Evolutionary conservation across 2,888 invertebrate genomes (phyloP).

Genomic region (Teleogryllus oceanicus): DNA sequence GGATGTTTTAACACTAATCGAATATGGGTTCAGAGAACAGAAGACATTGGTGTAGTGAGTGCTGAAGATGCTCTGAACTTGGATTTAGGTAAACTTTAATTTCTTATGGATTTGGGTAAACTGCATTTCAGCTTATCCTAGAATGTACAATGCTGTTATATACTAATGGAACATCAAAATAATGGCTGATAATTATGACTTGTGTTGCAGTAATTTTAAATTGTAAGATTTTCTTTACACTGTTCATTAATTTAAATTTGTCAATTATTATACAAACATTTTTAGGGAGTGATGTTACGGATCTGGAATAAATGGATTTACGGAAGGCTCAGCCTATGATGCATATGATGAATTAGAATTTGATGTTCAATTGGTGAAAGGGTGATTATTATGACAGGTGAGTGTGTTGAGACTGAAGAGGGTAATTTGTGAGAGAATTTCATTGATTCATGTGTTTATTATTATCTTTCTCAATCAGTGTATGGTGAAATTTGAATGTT

Average conservation of each 20-base stretch:
- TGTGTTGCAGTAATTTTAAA: not conserved
- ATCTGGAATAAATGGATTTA: slow-evolving; percentile 98
- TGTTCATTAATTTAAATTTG: not conserved
- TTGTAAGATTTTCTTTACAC: not conserved
- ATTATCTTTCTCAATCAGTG: too few relatives aligned
- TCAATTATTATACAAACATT: slow-evolving; percentile 31
- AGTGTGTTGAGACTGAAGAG: not conserved
- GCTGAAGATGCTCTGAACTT: slow-evolving; percentile 91
- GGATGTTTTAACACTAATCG: slow-evolving; percentile 89
- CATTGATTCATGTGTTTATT: too few relatives aligned
- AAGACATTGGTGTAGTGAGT: slow-evolving; percentile 83
- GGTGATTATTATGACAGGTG: slow-evolving; percentile 97
- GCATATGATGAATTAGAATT: slow-evolving; percentile 92
- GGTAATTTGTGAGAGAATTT: too few relatives aligned
- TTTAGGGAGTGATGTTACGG: slow-evolving; percentile 97
- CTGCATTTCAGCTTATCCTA: too few relatives aligned
- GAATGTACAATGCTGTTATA: too few relatives aligned
- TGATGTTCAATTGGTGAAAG: slow-evolving; percentile 89
- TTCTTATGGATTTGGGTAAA: too few relatives aligned
- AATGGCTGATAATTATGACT: too few relatives aligned
- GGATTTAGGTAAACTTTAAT: slow-evolving; percentile 70
- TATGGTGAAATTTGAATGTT: too few relatives aligned
- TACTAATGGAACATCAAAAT: too few relatives aligned
- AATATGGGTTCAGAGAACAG: slow-evolving; percentile 90
- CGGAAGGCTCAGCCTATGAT: slow-evolving; percentile 96